phyloP scores from a whole-genome alignment of 2,888 invertebrate species.

The Julus scanicus region DNA sequence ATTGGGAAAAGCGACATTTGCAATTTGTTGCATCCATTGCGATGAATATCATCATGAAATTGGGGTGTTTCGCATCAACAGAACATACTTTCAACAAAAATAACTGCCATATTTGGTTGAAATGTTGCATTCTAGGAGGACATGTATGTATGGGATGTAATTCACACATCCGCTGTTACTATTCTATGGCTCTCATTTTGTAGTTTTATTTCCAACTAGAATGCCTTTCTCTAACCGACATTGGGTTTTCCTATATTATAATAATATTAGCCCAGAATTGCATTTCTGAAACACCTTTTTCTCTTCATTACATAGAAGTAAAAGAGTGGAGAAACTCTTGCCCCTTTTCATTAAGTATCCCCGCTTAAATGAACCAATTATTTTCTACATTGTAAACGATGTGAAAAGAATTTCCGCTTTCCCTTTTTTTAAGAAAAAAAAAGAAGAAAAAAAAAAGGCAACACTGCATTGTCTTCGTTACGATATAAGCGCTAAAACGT shows the following conservation, averaged over 20 bases:
- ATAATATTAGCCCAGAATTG: conserved; percentile 15
- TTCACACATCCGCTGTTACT: neutral
- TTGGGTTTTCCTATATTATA: conserved; percentile 7
- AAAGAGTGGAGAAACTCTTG: neutral
- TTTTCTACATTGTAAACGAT: conserved; percentile 33
- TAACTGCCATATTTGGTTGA: neutral
- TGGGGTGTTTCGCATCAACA: neutral
- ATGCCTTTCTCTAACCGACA: conserved; percentile 25
- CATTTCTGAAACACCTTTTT: conserved; percentile 9
- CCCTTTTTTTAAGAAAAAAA: conserved; percentile 10
- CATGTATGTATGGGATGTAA: neutral
- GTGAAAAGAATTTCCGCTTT: conserved; percentile 27
- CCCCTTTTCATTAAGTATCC: conserved; percentile 10
- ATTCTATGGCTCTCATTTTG: neutral
- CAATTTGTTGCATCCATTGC: too few relatives aligned
- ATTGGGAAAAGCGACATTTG: too few relatives aligned
- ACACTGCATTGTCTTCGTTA: conserved; percentile 33
- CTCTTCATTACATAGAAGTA: neutral
- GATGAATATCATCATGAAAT: too few relatives aligned
- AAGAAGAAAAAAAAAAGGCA: neutral
- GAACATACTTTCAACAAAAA: neutral
- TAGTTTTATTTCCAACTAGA: conserved; percentile 24
- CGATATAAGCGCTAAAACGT: conserved; percentile 25
- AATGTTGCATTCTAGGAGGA: neutral
- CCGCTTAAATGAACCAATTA: conserved; percentile 12